phyloP scores from a whole-genome alignment of 2,113 vertebrate species.

The Pelodiscus sinensis region DNA sequence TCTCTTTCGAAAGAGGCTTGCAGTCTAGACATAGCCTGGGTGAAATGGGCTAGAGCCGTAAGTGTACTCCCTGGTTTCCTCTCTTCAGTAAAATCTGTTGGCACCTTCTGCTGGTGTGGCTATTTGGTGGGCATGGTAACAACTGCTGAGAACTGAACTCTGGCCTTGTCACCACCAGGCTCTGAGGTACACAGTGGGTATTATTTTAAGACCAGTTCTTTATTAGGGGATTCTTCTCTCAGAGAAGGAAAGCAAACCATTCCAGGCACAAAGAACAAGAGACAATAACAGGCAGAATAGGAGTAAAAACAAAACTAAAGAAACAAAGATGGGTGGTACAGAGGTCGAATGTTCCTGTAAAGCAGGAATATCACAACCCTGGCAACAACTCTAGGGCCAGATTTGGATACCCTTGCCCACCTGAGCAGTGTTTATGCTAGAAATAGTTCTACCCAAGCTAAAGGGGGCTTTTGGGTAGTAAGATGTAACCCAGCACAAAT shows the following conservation, averaged over 20 bases:
- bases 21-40: no score
- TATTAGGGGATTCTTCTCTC: neutral
- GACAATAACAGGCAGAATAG: neutral
- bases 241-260: neutral
- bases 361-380: neutral
- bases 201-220: neutral
- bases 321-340: neutral
- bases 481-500: neutral
- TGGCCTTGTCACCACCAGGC: accelerated
- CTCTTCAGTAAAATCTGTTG: neutral
- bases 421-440: neutral
- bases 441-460: neutral
- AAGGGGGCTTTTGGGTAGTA: neutral
- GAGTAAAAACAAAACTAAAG: neutral
- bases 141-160: constrained; percentile 51
- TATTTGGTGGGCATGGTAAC: constrained; percentile 2
- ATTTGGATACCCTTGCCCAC: neutral
- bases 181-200: constrained; percentile 6
- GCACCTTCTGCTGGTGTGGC: constrained; percentile 23
- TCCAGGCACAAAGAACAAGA: neutral
- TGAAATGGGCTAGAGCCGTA: neutral
- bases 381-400: neutral
- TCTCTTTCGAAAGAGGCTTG: no score
- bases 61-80: constrained; percentile 14
- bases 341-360: neutral